phyloP scores from a whole-genome alignment of 2,113 vertebrate species.

The Chamaetylas fuelleborni region DNA sequence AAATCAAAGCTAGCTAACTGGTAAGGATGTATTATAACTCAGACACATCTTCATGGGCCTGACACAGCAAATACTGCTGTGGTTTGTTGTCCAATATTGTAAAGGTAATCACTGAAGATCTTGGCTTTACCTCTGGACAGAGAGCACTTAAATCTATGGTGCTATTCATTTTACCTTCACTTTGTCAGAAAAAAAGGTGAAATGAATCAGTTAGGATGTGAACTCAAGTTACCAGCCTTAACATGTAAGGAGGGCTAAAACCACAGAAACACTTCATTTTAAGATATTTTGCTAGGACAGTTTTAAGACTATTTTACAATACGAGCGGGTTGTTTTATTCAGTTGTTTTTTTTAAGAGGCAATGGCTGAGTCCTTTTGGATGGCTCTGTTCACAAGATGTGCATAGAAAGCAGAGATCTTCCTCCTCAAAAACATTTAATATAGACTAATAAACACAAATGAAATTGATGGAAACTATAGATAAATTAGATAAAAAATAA shows the following conservation, averaged over 20 bases:
- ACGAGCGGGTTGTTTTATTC: not conserved
- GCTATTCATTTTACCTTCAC: not conserved
- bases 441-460: not conserved
- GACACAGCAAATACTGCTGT: not conserved
- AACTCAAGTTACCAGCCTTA: not conserved
- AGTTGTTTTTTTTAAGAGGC: not conserved
- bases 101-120: not conserved
- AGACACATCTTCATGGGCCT: not conserved
- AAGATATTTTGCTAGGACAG: not conserved
- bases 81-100: not conserved
- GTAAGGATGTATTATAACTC: not conserved
- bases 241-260: not conserved
- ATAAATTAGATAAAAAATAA: not conserved
- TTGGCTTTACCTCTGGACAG: not conserved
- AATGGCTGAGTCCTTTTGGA: not conserved
- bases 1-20: not conserved
- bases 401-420: not conserved
- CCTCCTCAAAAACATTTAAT: not conserved
- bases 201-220: not conserved
- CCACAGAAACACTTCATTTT: not conserved
- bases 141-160: not conserved
- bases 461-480: not conserved
- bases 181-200: not conserved
- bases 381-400: not conserved
- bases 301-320: not conserved